Percentiles rank a stretch among this genome's conserved stretches.
Conservation (phyloP, 2,797 vertebrate species). For the Pagetopsis macropterus region DNA sequence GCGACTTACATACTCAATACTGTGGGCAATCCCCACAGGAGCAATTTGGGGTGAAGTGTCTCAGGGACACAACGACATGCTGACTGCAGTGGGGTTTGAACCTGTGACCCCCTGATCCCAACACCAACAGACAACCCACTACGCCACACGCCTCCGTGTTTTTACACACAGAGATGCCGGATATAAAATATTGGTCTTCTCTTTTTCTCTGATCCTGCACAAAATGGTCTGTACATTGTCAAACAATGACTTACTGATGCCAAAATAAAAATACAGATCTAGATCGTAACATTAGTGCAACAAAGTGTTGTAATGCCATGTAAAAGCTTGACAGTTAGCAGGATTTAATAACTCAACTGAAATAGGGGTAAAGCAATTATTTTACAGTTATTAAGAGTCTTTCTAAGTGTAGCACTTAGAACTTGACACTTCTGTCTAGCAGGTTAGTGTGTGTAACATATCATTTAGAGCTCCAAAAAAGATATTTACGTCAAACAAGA, state of each 20-base stretch:
- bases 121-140: too few relatives aligned
- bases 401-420: neutral
- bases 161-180: neutral
- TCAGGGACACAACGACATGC: too few relatives aligned
- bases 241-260: neutral
- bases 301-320: too few relatives aligned
- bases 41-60: too few relatives aligned
- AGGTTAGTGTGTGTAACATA: constrained; percentile 10
- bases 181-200: neutral
- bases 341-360: neutral
- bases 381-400: neutral
- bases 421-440: constrained; percentile 28
- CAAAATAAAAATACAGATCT: neutral
- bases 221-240: neutral
- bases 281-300: too few relatives aligned
- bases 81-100: too few relatives aligned
- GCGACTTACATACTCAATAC: too few relatives aligned
- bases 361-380: neutral
- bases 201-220: neutral
- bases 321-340: too few relatives aligned
- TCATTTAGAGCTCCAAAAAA: neutral
- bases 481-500: neutral
- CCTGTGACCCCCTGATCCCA: too few relatives aligned
- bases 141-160: too few relatives aligned
- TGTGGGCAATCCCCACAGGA: too few relatives aligned